Evolutionary conservation across 1,140 invertebrate genomes (phyloP).

Genomic region (Antheraea mylitta): DNA sequence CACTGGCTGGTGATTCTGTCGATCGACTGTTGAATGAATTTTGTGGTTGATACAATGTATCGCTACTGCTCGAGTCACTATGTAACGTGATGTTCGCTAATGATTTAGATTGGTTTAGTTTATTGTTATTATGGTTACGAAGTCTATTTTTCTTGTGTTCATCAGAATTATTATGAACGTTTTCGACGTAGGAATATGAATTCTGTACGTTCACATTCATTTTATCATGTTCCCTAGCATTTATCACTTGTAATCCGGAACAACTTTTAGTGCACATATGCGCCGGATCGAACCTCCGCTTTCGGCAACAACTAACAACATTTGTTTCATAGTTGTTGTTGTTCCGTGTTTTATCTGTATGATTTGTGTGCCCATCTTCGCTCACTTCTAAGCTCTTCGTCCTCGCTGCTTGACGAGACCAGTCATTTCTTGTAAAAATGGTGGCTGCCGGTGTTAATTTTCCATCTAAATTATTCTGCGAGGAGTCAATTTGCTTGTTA

Average conservation of each 20-base stretch:
- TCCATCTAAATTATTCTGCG: slow-evolving; percentile 56
- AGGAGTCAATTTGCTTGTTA: slow-evolving; percentile 53
- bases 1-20: slow-evolving; percentile 69
- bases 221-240: slow-evolving; percentile 50
- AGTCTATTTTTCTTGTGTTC: slow-evolving; percentile 62
- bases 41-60: slow-evolving; percentile 73
- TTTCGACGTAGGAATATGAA: slow-evolving; percentile 57
- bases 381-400: slow-evolving; percentile 76
- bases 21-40: slow-evolving; percentile 65
- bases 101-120: slow-evolving; percentile 73
- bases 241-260: slow-evolving; percentile 36
- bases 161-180: slow-evolving; percentile 49
- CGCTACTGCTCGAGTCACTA: slow-evolving; percentile 71
- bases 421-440: slow-evolving; percentile 79
- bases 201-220: slow-evolving; percentile 46
- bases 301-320: slow-evolving; percentile 58
- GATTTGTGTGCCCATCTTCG: slow-evolving; percentile 56
- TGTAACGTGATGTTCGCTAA: slow-evolving; percentile 72
- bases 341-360: slow-evolving; percentile 51
- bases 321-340: slow-evolving; percentile 59
- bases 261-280: slow-evolving; percentile 73
- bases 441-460: slow-evolving; percentile 72
- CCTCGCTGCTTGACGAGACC: slow-evolving; percentile 78
- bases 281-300: slow-evolving; percentile 67
- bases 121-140: slow-evolving; percentile 68